A percentile compares a stretch with the other conserved stretches of the same genome.
These are phyloP conservation scores for Neelides folsomi DNA, from an alignment of 2,888 invertebrate species.

Conservation along the genomic window DNA sequence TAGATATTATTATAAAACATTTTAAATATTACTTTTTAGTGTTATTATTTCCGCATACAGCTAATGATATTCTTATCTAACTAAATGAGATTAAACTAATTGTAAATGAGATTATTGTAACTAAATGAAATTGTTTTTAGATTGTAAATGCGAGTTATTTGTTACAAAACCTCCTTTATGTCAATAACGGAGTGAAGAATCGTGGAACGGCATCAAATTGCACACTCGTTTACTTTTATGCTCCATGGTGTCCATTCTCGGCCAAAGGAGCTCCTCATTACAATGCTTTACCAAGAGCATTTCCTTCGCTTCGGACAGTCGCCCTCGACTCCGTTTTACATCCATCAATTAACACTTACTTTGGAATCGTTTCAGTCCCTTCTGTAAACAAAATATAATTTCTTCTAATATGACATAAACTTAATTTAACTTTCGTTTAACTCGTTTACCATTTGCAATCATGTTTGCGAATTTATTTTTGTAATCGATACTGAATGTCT, in stretches of 20 bases:
- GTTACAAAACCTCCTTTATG: slow-evolving; percentile 51
- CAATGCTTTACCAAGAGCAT: slow-evolving; percentile 76
- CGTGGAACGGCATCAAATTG: slow-evolving; percentile 53
- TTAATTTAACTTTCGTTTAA: too few species aligned
- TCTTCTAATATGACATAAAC: too few species aligned
- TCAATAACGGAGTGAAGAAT: slow-evolving; percentile 51
- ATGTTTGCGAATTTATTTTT: too few species aligned
- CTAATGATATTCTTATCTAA: too few species aligned
- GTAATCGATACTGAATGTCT: too few species aligned
- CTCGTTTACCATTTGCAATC: too few species aligned
- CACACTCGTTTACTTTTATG: slow-evolving; percentile 62
- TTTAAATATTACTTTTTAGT: too few species aligned
- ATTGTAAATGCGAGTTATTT: slow-evolving; percentile 54
- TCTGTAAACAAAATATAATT: slow-evolving; percentile 44
- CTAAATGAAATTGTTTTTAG: slow-evolving; percentile 36
- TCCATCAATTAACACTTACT: slow-evolving; percentile 60
- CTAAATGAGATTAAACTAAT: too few species aligned
- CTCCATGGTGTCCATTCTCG: slow-evolving; percentile 79
- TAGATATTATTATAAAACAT: too few species aligned
- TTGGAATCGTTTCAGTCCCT: slow-evolving; percentile 81
- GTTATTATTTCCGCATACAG: too few species aligned
- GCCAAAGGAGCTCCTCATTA: slow-evolving; percentile 77
- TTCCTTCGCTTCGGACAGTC: slow-evolving; percentile 71
- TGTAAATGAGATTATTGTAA: not conserved
- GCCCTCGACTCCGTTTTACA: slow-evolving; percentile 53